Percentiles rank a stretch among this genome's conserved stretches.
Evolutionary conservation across 1,140 invertebrate species (phyloP).

Genomic region (Globodera rostochiensis): DNA sequence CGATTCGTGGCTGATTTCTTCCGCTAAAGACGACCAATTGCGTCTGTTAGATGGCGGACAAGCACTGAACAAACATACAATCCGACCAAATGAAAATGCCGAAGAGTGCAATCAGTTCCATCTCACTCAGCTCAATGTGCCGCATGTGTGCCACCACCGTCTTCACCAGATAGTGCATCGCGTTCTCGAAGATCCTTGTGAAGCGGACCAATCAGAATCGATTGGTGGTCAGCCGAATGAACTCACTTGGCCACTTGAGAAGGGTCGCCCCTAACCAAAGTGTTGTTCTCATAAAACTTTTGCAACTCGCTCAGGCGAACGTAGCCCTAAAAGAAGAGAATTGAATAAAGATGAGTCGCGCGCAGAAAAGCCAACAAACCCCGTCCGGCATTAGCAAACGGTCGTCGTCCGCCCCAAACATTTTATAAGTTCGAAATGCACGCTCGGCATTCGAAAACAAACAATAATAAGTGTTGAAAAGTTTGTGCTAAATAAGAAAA

Average conservation of each 20-base stretch:
- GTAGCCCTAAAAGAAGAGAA: conserved; percentile 38
- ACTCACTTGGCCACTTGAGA: conserved; percentile 45
- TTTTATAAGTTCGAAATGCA: conserved; percentile 51
- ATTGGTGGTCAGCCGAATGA: conserved; percentile 4
- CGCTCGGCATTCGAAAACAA: conserved; percentile 53
- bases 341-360: background rate
- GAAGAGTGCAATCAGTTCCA: conserved; percentile 47
- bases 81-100: conserved; percentile 53
- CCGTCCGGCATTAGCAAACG: conserved; percentile 48
- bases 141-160: conserved; percentile 53
- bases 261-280: conserved; percentile 42
- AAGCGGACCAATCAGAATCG: conserved; percentile 14
- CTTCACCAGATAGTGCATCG: conserved; percentile 52
- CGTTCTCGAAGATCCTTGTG: conserved; percentile 49
- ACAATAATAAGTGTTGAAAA: conserved; percentile 51
- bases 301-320: conserved; percentile 45
- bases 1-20: conserved; percentile 11
- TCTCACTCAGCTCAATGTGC: conserved; percentile 43
- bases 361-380: background rate
- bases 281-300: conserved; percentile 54
- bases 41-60: background rate
- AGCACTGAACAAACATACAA: conserved; percentile 27
- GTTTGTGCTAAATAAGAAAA: conserved; percentile 31
- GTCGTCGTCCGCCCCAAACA: conserved; percentile 46
- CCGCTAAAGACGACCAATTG: conserved; percentile 10